Evolutionary conservation across 1,140 invertebrate genomes (phyloP).

Genomic region (honey bee (Apis mellifera)): DNA sequence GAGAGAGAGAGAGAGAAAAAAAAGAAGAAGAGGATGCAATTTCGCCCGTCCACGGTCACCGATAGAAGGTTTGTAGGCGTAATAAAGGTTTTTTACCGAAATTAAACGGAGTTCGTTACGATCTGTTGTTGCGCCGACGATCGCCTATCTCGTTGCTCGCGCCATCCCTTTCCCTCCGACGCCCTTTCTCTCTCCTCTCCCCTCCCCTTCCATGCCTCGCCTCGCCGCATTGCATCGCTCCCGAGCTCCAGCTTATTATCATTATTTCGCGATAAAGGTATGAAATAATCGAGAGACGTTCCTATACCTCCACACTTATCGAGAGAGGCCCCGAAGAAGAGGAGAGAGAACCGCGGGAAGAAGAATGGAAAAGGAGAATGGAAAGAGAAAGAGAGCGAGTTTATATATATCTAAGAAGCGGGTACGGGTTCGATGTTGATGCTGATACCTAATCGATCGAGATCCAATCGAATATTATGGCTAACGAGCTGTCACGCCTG

Average conservation of each 20-base stretch:
- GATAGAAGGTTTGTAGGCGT: slow-evolving; percentile 34
- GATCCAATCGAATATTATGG: slow-evolving; percentile 71
- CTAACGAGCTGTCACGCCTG: slow-evolving; percentile 72
- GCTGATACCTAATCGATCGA: slow-evolving; percentile 69
- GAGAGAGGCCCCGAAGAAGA: slow-evolving; percentile 7
- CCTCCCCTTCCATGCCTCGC: slow-evolving; percentile 17
- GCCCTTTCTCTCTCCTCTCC: not conserved
- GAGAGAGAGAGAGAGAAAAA: not conserved
- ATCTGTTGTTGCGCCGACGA: slow-evolving; percentile 52
- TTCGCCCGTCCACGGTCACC: slow-evolving; percentile 41
- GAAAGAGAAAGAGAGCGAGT: not conserved
- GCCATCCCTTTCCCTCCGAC: not conserved
- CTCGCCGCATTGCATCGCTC: slow-evolving; percentile 31
- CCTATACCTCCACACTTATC: slow-evolving; percentile 63
- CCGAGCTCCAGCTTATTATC: slow-evolving; percentile 64
- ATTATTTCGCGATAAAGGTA: slow-evolving; percentile 72
- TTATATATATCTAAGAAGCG: slow-evolving; percentile 50
- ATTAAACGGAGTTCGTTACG: slow-evolving; percentile 61
- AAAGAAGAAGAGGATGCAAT: slow-evolving; percentile 38
- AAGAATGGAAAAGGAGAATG: not conserved
- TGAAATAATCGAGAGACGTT: slow-evolving; percentile 62
- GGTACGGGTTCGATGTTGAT: slow-evolving; percentile 56
- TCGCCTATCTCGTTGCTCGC: slow-evolving; percentile 32
- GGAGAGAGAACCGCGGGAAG: slow-evolving; percentile 25
- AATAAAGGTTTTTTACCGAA: slow-evolving; percentile 59